A percentile compares a stretch with the other conserved stretches of the same genome.
phyloP scores from a whole-genome alignment of 2,797 vertebrate genomes.

The Aulostomus chinensis region DNA sequence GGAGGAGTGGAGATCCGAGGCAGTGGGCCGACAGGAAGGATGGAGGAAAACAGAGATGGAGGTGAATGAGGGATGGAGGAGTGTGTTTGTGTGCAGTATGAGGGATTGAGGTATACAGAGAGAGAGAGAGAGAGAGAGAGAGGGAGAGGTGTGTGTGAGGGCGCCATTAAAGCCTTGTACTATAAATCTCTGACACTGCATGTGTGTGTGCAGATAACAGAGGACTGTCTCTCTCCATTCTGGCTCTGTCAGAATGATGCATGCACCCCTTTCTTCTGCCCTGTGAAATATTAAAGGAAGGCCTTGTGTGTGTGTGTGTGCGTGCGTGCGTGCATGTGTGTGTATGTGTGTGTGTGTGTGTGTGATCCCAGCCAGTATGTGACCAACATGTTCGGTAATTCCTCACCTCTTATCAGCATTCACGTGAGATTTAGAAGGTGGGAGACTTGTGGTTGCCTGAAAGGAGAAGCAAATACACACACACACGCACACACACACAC shows the following conservation, averaged over 20 bases:
- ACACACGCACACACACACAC: conserved; percentile 32
- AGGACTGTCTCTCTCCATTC: conserved; percentile 76
- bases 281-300: conserved; percentile 67
- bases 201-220: conserved; percentile 74
- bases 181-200: conserved; percentile 74
- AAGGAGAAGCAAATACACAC: conserved; percentile 48
- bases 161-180: conserved; percentile 71
- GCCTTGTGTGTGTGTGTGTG: conserved; percentile 45
- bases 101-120: conserved; percentile 15
- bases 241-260: conserved; percentile 73
- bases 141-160: conserved; percentile 55
- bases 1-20: conserved; percentile 22
- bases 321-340: too few species aligned
- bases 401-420: conserved; percentile 69
- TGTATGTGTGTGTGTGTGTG: conserved; percentile 16
- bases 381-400: conserved; percentile 63
- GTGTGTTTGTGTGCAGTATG: conserved; percentile 40
- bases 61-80: conserved; percentile 53
- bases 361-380: conserved; percentile 67
- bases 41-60: conserved; percentile 27
- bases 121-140: conserved; percentile 38
- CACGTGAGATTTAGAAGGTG: conserved; percentile 64
- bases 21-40: conserved; percentile 35
- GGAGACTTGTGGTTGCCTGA: conserved; percentile 46
- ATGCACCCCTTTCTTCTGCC: conserved; percentile 68